Evolutionary conservation across 2,113 vertebrate species (phyloP), one percentile per base, ranked within the genome.

Genomic region (Oncorhynchus gorbuscha): DNA sequence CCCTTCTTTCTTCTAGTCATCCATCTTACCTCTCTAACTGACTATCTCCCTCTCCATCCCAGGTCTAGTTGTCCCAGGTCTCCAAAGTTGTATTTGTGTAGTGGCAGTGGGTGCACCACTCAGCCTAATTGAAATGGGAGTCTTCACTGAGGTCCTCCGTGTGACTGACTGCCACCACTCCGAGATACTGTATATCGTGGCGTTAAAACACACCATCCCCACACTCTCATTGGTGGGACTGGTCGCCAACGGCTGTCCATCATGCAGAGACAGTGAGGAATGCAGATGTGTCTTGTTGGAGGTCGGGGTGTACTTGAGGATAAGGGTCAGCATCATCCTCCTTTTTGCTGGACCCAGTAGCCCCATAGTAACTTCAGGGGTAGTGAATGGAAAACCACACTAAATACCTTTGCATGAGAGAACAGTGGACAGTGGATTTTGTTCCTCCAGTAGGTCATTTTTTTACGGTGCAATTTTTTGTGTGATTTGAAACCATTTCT

Each of bases 41-140:
- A 58, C 51, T 18, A 1, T 58, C 7, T 51, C 3, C 13, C 49
- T 51, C 59, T 2, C 51, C 51, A 18, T 58, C 18, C 51, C 59
- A 7, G n/a, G 59, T 8, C 59, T 61, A 16, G 59, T 24, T 22
- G n/a, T n/a, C 59, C 5, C 18, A 22, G 59, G 7, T 22, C n/a
- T 62, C n/a, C 59, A 62, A 3, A 3, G 59, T 11, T 22, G 59
- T 9, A 22, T 62, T 3, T 22, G 59, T 24, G 16, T 22, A 62
- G 59, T 24, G n/a, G 6, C n/a, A 24, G 59, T 71, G 69, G 72
- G 24, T 79, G 45, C 0, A 7, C 65, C 83, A 83, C 84, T 77
- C 73, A 87, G 71, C 16, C 58, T 77, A 83, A 87, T 79, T 80
- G 76, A 84, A 84, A 76, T 13, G 30, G 55, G n/a, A 22, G 39